Percentiles rank a stretch among this genome's conserved stretches.
These are phyloP conservation scores for Scomberomorus guttatus DNA, from an alignment of 2,797 vertebrate species.

Conservation along the genomic window DNA sequence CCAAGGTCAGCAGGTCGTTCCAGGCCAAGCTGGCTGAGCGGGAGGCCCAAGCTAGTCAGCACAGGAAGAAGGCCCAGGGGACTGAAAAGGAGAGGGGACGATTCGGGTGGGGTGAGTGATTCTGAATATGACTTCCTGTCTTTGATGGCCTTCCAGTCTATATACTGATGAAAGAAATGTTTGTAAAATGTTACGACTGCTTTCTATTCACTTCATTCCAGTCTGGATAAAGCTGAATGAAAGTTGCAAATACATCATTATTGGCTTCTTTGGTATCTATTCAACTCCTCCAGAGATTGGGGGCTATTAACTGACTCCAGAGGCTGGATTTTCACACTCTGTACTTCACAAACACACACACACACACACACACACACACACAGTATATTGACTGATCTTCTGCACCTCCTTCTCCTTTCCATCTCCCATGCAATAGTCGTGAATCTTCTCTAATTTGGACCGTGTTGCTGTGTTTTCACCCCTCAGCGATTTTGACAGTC, in stretches of 20 bases:
- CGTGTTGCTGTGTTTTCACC: conserved; percentile 34
- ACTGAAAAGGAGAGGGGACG: conserved; percentile 82
- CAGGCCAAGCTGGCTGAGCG: conserved; percentile 86
- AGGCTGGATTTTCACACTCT: conserved; percentile 1
- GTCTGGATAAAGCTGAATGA: conserved; percentile 2
- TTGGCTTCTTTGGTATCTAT: conserved; percentile 5
- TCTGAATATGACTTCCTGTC: neutral
- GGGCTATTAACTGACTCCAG: conserved; percentile 4
- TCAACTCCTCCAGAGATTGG: conserved; percentile 14
- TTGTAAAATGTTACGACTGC: neutral
- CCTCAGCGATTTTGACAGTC: conserved; percentile 45
- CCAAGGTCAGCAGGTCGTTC: conserved; percentile 81
- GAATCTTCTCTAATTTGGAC: conserved; percentile 45
- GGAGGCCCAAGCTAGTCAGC: conserved; percentile 80
- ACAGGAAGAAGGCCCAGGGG: conserved; percentile 77
- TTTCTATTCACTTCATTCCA: conserved; percentile 11
- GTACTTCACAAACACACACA: neutral
- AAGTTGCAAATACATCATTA: neutral
- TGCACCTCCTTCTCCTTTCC: conserved; percentile 6
- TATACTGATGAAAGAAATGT: neutral
- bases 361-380: neutral
- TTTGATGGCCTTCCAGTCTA: neutral
- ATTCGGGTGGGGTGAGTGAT: conserved; percentile 86
- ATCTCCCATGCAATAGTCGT: neutral
- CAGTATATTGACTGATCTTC: neutral